Evolutionary conservation across 2,797 vertebrate genomes (phyloP).

Genomic region (Pangasius krempfi): DNA sequence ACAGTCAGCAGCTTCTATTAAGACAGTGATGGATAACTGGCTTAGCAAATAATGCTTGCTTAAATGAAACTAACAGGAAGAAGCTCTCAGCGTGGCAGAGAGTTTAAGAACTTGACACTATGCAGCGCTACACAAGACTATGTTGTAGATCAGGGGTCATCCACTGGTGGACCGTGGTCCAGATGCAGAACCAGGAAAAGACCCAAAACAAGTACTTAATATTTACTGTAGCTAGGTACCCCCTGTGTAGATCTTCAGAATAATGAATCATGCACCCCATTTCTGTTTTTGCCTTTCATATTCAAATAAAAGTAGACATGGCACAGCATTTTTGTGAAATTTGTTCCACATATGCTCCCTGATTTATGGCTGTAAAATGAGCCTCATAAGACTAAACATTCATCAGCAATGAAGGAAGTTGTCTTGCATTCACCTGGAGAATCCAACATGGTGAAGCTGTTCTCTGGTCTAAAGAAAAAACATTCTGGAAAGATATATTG

Average conservation of each 20-base stretch:
- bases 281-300: background rate
- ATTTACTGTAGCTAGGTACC: too few relatives aligned
- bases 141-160: background rate
- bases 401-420: background rate
- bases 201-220: background rate
- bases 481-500: conserved; percentile 10
- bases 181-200: background rate
- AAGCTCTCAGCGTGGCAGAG: background rate
- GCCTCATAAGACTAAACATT: background rate
- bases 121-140: background rate
- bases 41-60: background rate
- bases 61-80: background rate
- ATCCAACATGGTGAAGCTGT: background rate
- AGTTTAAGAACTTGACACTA: background rate
- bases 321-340: background rate
- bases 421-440: background rate
- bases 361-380: background rate
- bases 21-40: conserved; percentile 10
- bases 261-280: background rate
- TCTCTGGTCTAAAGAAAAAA: background rate
- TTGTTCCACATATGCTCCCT: background rate
- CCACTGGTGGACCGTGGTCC: background rate
- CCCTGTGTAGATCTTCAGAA: background rate
- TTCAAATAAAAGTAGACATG: background rate
- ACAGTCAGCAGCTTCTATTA: background rate